Conservation (phyloP, 2,888 invertebrate genomes). For the Drosophila greeni region DNA sequence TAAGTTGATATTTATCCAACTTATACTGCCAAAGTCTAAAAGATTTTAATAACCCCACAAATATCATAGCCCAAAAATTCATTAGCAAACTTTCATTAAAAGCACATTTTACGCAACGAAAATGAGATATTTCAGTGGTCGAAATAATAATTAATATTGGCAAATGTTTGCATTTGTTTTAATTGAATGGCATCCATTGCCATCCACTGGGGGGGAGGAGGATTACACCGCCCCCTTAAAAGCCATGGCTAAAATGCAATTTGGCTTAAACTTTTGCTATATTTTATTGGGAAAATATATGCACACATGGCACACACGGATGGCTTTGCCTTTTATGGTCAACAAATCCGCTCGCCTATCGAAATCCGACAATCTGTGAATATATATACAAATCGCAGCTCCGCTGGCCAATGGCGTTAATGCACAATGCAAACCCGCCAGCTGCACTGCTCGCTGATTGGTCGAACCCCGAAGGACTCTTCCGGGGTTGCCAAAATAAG, state of each 20-base stretch:
- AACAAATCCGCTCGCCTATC: neutral
- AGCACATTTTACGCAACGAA: neutral
- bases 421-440: neutral
- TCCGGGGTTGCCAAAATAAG: neutral
- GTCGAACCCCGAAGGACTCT: neutral
- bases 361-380: neutral
- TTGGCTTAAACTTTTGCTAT: neutral
- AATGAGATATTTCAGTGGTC: neutral
- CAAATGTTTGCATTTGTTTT: neutral
- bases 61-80: too few species aligned
- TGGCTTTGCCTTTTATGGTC: neutral
- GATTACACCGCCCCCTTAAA: too few species aligned
- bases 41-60: neutral
- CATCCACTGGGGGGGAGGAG: neutral
- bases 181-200: neutral
- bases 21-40: too few species aligned
- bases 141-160: neutral
- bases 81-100: neutral
- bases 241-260: neutral
- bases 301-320: neutral
- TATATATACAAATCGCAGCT: neutral
- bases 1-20: too few species aligned
- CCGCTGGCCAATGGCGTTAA: constrained; percentile 1
- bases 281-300: neutral
- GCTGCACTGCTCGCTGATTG: neutral